Base-by-base conservation (phyloP, 2,888 invertebrate species). In the Helleia helle region DNA sequence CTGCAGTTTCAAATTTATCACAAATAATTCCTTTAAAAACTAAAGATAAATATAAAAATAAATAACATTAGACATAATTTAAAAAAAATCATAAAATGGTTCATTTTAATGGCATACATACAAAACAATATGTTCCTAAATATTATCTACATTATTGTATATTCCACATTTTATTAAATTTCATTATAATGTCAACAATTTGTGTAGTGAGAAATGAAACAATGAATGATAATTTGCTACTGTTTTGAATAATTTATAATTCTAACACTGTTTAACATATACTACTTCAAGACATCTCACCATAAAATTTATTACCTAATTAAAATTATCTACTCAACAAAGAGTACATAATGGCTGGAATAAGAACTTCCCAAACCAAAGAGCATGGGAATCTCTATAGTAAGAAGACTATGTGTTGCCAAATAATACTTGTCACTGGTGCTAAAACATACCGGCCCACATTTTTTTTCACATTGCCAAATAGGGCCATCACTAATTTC, bases 281-380 rank as follows among this genome's bases (percentile, higher is more conserved):
- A 54, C 55, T 58, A 62, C 6, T 17, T 12, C 55, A 59, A 58
- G 50, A 62, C 58, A 62, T 57, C 60, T 60, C 50, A 63, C 59
- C 54, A 61, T 51, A 56, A 61, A 63, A 60, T 62, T 62, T 54
- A 65, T 54, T 62, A 57, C 57, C 46, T 55, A 62, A 57, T 51
- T 44, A 45, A 55, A 60, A 62, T 58, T 61, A 57, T 49, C 80
- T 84, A 89, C 66, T 92, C 88, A 59, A 90, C 84, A 66, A 88
- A 88, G 59, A 90, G 79, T 57, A 89, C 81, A 83, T 88, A 89
- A 67, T 89, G 88, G 68, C 89, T 89, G 62, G 88, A 89, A 71
- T 90, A 89, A 52, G 88, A 88, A 71, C 89, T 89, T 60, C 89
- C 89, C 57, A 89, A 72, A 51, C 87, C 88, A 69, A 89, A 88